phyloP scores from a whole-genome alignment of 2,797 vertebrate species.

The Dendrocincla fuliginosa region DNA sequence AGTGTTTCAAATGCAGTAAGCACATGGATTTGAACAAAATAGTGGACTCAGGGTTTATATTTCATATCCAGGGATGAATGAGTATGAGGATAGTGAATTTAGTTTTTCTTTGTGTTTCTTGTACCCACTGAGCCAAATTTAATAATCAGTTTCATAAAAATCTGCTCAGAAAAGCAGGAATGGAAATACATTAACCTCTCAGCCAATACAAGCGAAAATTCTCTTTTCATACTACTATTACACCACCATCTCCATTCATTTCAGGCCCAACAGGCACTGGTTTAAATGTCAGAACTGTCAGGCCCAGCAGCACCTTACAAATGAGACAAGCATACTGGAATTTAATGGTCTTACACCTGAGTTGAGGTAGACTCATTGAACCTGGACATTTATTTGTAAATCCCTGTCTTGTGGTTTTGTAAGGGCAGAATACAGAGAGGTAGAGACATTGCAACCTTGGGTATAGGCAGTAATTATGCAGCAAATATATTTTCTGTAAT shows the following conservation, averaged over 20 bases:
- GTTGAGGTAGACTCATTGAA: not conserved
- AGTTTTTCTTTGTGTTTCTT: not conserved
- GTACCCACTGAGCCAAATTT: not conserved
- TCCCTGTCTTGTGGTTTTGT: not conserved
- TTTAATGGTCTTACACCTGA: not conserved
- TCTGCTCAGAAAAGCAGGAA: not conserved
- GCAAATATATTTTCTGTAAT: not conserved
- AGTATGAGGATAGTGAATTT: not conserved
- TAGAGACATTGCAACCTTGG: not conserved
- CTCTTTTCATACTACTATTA: not conserved
- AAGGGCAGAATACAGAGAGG: not conserved
- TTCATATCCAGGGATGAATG: not conserved
- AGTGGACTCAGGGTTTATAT: not conserved
- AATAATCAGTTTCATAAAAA: slow-evolving; percentile 20
- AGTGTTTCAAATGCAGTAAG: not conserved
- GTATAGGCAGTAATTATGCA: not conserved
- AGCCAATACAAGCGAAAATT: not conserved
- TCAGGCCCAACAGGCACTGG: not conserved
- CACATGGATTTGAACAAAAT: not conserved
- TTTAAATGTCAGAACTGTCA: not conserved
- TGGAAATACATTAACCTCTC: not conserved
- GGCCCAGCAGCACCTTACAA: not conserved
- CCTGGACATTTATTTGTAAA: not conserved
- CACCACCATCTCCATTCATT: not conserved
- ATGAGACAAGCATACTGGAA: not conserved